Conservation (phyloP, 2,888 invertebrate genomes). For the Meiosimyza decipiens region DNA sequence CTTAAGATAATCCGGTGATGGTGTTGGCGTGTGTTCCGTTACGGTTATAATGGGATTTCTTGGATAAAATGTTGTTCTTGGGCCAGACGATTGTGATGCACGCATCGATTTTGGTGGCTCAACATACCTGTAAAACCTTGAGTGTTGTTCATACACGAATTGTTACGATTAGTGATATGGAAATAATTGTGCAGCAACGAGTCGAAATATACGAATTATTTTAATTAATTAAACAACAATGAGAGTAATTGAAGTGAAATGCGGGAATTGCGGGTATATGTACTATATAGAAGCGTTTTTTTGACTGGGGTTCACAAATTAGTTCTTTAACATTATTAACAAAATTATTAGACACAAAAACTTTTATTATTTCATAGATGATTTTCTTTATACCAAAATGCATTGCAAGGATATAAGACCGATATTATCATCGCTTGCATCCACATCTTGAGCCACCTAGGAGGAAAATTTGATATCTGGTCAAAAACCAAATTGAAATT, state of each 20-base stretch:
- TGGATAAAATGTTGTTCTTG: conserved; percentile 70
- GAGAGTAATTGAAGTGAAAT: neutral
- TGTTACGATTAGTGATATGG: conserved; percentile 47
- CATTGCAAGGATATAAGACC: no score
- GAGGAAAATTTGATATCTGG: no score
- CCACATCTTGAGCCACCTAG: no score
- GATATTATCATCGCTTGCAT: no score
- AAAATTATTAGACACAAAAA: no score
- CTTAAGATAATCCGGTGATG: conserved; percentile 87
- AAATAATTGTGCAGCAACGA: conserved; percentile 47
- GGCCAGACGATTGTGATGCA: conserved; percentile 61
- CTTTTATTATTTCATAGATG: no score
- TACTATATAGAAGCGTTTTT: conserved; percentile 5
- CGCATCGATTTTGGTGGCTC: conserved; percentile 63
- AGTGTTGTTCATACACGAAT: conserved; percentile 52
- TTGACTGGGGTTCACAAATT: no score
- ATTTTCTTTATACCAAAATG: no score
- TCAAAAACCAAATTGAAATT: no score
- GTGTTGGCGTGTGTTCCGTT: conserved; percentile 94
- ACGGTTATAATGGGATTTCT: conserved; percentile 96
- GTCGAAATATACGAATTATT: no score
- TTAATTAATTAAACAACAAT: neutral
- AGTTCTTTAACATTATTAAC: no score
- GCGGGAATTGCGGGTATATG: neutral
- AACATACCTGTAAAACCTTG: conserved; percentile 67